Evolutionary conservation across 2,113 vertebrate species (phyloP).

Genomic region (Diadophis punctatus): DNA sequence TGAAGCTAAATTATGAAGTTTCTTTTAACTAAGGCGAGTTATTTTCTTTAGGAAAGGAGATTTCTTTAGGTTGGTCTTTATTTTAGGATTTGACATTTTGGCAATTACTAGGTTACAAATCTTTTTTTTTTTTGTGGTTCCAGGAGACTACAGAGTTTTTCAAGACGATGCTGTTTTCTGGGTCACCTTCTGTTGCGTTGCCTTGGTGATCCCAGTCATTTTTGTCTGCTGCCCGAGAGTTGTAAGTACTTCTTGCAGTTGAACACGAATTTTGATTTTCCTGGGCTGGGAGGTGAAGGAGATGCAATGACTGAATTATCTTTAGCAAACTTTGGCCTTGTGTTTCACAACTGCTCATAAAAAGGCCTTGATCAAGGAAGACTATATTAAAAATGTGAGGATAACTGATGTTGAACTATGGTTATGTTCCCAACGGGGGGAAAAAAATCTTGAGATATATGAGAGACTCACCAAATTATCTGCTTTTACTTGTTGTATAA

Average conservation of each 20-base stretch:
- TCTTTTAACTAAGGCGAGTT: background rate
- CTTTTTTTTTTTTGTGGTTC: background rate
- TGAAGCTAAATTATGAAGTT: background rate
- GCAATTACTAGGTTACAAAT: background rate
- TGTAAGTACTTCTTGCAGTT: conserved; percentile 67
- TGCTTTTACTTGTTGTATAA: background rate
- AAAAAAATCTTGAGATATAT: background rate
- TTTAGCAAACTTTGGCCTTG: background rate
- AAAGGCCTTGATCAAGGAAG: background rate
- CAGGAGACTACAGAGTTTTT: conserved; percentile 83
- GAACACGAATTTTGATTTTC: background rate
- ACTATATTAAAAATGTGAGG: background rate
- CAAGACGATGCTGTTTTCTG: conserved; percentile 82
- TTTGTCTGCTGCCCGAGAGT: conserved; percentile 86
- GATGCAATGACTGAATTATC: background rate
- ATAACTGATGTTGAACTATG: background rate
- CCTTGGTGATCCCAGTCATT: conserved; percentile 74
- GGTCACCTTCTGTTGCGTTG: conserved; percentile 81
- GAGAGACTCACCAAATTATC: background rate
- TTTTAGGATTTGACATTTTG: background rate
- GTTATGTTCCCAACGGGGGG: background rate
- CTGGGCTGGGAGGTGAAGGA: background rate
- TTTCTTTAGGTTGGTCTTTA: background rate
- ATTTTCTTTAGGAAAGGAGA: background rate
- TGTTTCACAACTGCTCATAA: background rate